Evolutionary conservation across 2,113 vertebrate species (phyloP), one percentile per base, ranked within the genome.

Genomic region (Onychostoma macrolepis): DNA sequence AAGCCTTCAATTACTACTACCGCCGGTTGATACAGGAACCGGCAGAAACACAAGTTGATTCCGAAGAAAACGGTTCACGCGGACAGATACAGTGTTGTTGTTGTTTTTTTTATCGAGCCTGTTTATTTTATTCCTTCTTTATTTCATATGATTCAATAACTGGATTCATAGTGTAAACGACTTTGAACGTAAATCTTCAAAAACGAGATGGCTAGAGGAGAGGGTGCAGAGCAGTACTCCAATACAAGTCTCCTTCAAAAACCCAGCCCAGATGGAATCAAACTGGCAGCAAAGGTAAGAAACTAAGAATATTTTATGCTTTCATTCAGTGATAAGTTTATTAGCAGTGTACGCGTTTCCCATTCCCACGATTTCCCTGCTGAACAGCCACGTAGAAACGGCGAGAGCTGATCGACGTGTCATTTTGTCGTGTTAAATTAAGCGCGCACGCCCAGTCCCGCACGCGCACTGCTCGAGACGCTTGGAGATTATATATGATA

Each of bases 141-240:
- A 1, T 80, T 43, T 17, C 9, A 71, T 10, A 13, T 38, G 26
- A 1, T 15, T 21, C 6, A 12, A 9, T 30, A 76, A 84, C 33
- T 41, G 30, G 24, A 11, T 48, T 56, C 48, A 13, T 15, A 72
- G 33, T 26, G 79, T 80, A 41, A 61, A 48, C 11, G 8, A 76
- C 89, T 67, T 67, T 56, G 0, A 67, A 5, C 50, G 36, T 58
- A 67, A 24, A 45, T 38, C 21, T 53, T 48, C 7, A 65, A 38
- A 9, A 3, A 10, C 36, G 84, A 74, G 7, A 96, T 96, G 95
- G 94, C 94, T 1, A 95, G 92, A 88, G 95, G 95, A 90, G 94
- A 94, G 76, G 95, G 94, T 58, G 89, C 87, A 0, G 95, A 96
- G 63, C 94, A 95, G 85, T 95, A 87, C 87, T 94, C 94, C n/a